Base-by-base conservation (phyloP, 2,797 vertebrate genomes). In the Enteromius thamalakanensis region DNA sequence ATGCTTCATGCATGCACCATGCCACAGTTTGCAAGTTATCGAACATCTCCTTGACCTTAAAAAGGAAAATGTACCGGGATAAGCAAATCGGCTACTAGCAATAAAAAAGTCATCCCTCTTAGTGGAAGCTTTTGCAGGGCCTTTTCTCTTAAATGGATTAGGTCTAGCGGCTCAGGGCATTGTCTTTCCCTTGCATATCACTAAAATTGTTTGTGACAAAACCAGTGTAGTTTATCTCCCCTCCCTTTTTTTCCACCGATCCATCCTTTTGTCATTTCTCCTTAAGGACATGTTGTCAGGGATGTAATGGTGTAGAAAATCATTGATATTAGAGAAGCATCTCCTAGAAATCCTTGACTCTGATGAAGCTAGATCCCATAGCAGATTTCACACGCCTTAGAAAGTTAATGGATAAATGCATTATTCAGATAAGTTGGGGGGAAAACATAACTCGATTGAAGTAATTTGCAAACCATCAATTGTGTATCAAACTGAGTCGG, bases 271-370 rank as follows among this genome's bases (percentile, higher is more conserved):
- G 37, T 74, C 47, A 58, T 80, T 75, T 72, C 34, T 42, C 69
- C 55, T 79, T 84, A 76, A 62, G 53, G 67, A 71, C 60, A 64
- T 45, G 55, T 70, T 60, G 42, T 82, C 49, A 77, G 65, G 12
- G 29, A 76, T 77, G 74, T 77, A 83, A 83, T 77, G 74, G 65
- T 83, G 74, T 77, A 70, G 74, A 83, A 69, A 83, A 76, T 83
- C 49, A 65, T 75, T 55, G 80, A 82, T 82, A 55, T 76, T 82
- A 76, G 47, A 42, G 62, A 76, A 67, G 21, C 45, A 55, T 76
- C 80, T 65, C 49, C 47, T 76, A 19, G 49, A 82, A 76, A 68
- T 71, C 17, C n/a, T 64, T 69, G 49, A 62, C 64, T 82, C 51
- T 68, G 47, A 76, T 79, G 68, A 84, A 82, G 79, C 23, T 42